Evolutionary conservation across 1,140 invertebrate species (phyloP).

Genomic region (Drosophila asahinai): DNA sequence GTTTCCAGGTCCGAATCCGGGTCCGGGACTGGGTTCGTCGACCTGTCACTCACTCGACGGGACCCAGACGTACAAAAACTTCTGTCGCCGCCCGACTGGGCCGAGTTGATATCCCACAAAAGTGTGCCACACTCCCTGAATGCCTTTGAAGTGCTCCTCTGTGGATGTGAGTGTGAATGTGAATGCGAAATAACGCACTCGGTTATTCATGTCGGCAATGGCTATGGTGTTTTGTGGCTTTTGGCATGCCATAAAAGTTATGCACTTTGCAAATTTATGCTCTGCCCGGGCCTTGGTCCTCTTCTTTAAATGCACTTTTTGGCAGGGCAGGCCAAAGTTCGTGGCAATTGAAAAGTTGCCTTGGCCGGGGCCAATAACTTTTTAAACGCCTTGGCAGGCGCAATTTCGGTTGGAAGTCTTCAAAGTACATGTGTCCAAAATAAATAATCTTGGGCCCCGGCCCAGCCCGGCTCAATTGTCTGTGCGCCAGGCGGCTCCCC

Average conservation of each 20-base stretch:
- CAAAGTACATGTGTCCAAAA: conserved; percentile 79
- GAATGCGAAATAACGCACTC: too few species aligned
- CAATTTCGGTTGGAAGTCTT: conserved; percentile 52
- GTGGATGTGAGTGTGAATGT: conserved; percentile 22
- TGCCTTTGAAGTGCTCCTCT: conserved; percentile 71
- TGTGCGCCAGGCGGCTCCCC: conserved; percentile 17
- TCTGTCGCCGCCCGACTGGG: conserved; percentile 51
- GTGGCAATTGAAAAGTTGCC: conserved; percentile 72
- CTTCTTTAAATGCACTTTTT: conserved; percentile 55
- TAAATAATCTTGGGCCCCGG: conserved; percentile 61
- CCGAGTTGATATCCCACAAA: conserved; percentile 56
- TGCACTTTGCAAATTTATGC: conserved; percentile 80
- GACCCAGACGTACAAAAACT: conserved; percentile 50
- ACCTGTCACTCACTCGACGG: conserved; percentile 55
- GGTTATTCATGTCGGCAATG: conserved; percentile 72
- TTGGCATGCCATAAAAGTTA: conserved; percentile 80
- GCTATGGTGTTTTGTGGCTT: conserved; percentile 78
- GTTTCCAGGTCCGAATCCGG: conserved; percentile 35
- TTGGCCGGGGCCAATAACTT: conserved; percentile 70
- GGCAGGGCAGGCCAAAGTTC: conserved; percentile 63
- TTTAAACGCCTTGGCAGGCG: conserved; percentile 74
- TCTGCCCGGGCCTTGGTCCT: conserved; percentile 29
- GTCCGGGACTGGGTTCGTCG: conserved; percentile 40
- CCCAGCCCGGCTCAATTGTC: conserved; percentile 22
- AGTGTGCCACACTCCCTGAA: conserved; percentile 71